These are phyloP conservation scores for Pogonognathellus flavescens DNA, from an alignment of 1,140 invertebrate species.

Conservation along the genomic window DNA sequence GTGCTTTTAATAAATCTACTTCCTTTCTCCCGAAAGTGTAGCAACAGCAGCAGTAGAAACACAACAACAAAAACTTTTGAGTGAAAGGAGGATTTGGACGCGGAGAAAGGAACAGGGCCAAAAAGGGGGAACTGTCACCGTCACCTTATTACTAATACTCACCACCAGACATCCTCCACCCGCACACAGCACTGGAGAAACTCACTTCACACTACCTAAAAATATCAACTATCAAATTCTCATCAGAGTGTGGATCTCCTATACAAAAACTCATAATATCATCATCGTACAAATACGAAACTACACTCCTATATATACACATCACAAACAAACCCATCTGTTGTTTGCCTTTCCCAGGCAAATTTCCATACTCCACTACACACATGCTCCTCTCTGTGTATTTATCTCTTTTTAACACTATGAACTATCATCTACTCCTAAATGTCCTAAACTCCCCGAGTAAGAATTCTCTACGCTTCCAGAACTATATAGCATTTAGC, in stretches of 20 bases:
- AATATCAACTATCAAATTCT: slow-evolving; percentile 45
- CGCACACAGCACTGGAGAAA: background rate
- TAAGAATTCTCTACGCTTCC: no score
- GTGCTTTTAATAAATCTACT: slow-evolving; percentile 62
- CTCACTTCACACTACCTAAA: background rate
- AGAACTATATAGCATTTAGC: no score
- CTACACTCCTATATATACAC: background rate
- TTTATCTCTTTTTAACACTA: background rate
- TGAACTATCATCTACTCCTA: no score
- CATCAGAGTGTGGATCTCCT: slow-evolving; percentile 12
- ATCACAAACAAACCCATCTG: background rate
- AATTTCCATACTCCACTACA: background rate
- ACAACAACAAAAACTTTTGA: slow-evolving; percentile 57
- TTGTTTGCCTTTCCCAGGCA: background rate
- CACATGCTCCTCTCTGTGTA: background rate
- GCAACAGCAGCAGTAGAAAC: no score
- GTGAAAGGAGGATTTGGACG: slow-evolving; percentile 44
- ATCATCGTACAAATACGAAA: background rate
- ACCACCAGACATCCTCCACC: background rate
- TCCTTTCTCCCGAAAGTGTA: slow-evolving; percentile 15
- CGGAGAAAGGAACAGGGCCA: background rate
- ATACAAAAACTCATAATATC: background rate
- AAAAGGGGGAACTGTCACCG: background rate
- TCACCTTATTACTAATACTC: background rate
- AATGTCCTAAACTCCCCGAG: no score